These are phyloP conservation scores for Brachyrhaphis roseni DNA, from an alignment of 2,797 vertebrate species.

Conservation along the genomic window DNA sequence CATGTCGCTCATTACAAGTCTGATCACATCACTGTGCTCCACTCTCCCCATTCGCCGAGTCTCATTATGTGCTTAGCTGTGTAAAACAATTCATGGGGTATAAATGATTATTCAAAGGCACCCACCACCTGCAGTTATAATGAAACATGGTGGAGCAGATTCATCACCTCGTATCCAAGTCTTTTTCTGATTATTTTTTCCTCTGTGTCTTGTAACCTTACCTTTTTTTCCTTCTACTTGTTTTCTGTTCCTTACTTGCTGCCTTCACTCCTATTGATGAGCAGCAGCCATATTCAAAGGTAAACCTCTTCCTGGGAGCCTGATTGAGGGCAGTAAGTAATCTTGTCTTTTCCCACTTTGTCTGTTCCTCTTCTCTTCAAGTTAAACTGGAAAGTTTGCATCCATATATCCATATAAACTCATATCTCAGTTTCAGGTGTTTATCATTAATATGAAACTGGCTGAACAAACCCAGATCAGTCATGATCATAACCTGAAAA, in stretches of 20 bases:
- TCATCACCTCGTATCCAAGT: constrained; percentile 23
- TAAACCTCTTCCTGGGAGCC: constrained; percentile 94
- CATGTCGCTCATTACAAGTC: constrained; percentile 1
- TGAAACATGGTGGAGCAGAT: constrained; percentile 26
- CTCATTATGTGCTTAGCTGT: constrained; percentile 33
- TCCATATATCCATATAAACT: not conserved
- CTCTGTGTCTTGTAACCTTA: constrained; percentile 56
- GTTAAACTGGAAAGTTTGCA: not conserved
- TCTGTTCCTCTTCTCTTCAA: not conserved
- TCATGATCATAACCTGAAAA: not conserved
- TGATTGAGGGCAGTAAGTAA: constrained; percentile 97
- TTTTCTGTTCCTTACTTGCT: constrained; percentile 44
- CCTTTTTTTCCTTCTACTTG: constrained; percentile 52
- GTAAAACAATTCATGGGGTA: constrained; percentile 53
- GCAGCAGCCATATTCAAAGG: constrained; percentile 98
- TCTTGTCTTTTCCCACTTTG: constrained; percentile 37
- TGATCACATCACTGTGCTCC: not conserved
- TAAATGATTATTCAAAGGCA: constrained; percentile 28
- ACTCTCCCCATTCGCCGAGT: constrained; percentile 15
- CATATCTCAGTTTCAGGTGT: not conserved
- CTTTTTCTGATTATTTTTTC: constrained; percentile 32
- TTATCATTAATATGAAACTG: not conserved
- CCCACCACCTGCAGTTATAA: constrained; percentile 34
- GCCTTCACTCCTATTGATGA: constrained; percentile 76
- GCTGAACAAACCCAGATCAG: not conserved